Conservation (phyloP, 2,888 invertebrate species). For the Chymomyza amoena region DNA sequence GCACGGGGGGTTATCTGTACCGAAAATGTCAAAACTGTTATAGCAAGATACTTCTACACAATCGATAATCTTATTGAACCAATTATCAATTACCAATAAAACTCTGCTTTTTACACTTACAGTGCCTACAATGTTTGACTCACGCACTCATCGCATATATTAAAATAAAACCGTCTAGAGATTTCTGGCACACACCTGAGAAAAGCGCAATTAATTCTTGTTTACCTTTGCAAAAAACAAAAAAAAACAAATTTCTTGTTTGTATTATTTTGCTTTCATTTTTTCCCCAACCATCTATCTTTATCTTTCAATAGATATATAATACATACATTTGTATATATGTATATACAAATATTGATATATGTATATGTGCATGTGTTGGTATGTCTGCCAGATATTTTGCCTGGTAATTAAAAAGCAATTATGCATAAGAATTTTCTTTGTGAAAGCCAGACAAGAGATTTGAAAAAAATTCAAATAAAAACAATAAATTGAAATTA, state of each 20-base stretch:
- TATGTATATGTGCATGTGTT: slow-evolving; percentile 11
- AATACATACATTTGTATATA: not conserved
- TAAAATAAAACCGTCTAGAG: too few relatives aligned
- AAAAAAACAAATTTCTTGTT: slow-evolving; percentile 22
- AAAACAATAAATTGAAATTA: not conserved
- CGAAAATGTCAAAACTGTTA: too few relatives aligned
- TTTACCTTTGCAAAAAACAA: slow-evolving; percentile 39
- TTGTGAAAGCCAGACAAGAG: slow-evolving; percentile 15
- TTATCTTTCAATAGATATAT: not conserved
- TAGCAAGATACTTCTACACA: too few relatives aligned
- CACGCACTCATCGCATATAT: too few relatives aligned
- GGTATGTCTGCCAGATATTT: slow-evolving; percentile 1
- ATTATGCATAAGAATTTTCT: slow-evolving; percentile 51
- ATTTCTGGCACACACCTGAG: not conserved
- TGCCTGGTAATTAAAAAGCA: slow-evolving; percentile 55
- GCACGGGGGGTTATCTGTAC: too few relatives aligned
- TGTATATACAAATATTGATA: slow-evolving; percentile 5
- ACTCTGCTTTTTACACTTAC: too few relatives aligned
- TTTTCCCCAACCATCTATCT: not conserved
- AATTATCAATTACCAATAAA: too few relatives aligned
- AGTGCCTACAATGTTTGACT: too few relatives aligned
- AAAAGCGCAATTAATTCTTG: slow-evolving; percentile 18
- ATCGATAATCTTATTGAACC: too few relatives aligned
- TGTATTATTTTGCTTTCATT: slow-evolving; percentile 14
- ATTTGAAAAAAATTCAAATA: not conserved